Conservation (phyloP, 2,797 vertebrate species). For the Euthynnus affinis region DNA sequence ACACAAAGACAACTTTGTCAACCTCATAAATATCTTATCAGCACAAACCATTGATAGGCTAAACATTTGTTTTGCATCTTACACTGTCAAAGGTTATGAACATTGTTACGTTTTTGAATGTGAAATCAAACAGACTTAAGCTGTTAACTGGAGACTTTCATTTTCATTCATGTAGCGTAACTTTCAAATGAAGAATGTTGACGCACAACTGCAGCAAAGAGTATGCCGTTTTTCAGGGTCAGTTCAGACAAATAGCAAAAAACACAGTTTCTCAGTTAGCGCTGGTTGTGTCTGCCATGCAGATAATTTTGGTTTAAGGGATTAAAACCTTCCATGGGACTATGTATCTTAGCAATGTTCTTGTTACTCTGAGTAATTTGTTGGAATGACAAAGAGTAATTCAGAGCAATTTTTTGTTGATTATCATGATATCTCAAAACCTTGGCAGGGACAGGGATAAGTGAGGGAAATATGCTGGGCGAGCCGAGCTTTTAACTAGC, state of each 20-base stretch:
- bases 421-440: neutral
- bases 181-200: slow-evolving; percentile 48
- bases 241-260: slow-evolving; percentile 26
- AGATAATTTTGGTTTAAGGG: slow-evolving; percentile 2
- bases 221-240: neutral
- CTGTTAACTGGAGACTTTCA: slow-evolving; percentile 68
- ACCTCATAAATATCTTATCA: slow-evolving; percentile 77
- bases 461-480: neutral
- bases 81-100: slow-evolving; percentile 69
- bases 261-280: neutral
- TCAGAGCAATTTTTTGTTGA: neutral
- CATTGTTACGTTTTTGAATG: slow-evolving; percentile 67
- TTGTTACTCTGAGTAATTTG: neutral
- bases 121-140: slow-evolving; percentile 76
- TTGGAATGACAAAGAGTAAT: neutral
- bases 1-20: slow-evolving; percentile 75
- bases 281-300: neutral
- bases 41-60: slow-evolving; percentile 74
- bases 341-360: neutral
- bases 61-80: slow-evolving; percentile 81
- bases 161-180: slow-evolving; percentile 60
- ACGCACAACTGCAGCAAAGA: slow-evolving; percentile 10
- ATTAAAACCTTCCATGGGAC: neutral
- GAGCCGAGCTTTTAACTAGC: too few relatives aligned
- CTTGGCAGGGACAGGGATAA: neutral